A percentile compares a stretch with the other conserved stretches of the same genome.
Evolutionary conservation across 2,888 invertebrate species (phyloP).

Genomic region (Cosmia trapezina): DNA sequence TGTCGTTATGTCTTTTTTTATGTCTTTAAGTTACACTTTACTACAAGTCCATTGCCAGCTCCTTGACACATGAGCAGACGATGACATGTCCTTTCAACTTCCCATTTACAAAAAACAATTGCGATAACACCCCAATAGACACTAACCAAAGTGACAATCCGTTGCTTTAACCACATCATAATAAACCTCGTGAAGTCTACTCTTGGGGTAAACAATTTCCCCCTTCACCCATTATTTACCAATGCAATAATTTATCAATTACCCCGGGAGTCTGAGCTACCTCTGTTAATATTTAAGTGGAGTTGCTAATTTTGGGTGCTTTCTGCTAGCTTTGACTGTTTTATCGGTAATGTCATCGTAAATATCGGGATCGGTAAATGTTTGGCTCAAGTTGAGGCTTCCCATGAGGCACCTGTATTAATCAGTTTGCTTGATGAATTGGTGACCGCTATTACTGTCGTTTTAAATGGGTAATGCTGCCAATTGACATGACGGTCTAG

Average conservation of each 20-base stretch:
- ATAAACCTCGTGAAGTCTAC: conserved; percentile 34
- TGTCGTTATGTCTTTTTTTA: background rate
- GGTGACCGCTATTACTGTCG: background rate
- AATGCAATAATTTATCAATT: conserved; percentile 60
- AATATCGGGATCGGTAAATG: conserved; percentile 17
- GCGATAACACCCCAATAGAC: no score
- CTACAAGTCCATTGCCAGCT: background rate
- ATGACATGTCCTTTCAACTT: background rate
- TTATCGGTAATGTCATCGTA: conserved; percentile 38
- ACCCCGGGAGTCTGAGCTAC: conserved; percentile 26
- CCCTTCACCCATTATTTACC: conserved; percentile 40
- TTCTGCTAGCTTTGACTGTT: conserved; percentile 23
- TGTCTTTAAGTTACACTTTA: background rate
- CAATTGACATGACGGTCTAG: background rate
- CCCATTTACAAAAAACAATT: background rate
- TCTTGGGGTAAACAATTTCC: conserved; percentile 19
- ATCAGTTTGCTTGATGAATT: background rate
- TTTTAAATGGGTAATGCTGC: background rate
- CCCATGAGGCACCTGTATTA: background rate
- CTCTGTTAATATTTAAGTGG: conserved; percentile 55
- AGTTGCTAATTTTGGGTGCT: conserved; percentile 37
- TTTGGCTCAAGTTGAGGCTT: conserved; percentile 13
- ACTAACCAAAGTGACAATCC: background rate
- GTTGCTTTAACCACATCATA: conserved; percentile 11
- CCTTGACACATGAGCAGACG: background rate